phyloP scores from a whole-genome alignment of 2,888 invertebrate genomes.

The Rhingia rostrata region DNA sequence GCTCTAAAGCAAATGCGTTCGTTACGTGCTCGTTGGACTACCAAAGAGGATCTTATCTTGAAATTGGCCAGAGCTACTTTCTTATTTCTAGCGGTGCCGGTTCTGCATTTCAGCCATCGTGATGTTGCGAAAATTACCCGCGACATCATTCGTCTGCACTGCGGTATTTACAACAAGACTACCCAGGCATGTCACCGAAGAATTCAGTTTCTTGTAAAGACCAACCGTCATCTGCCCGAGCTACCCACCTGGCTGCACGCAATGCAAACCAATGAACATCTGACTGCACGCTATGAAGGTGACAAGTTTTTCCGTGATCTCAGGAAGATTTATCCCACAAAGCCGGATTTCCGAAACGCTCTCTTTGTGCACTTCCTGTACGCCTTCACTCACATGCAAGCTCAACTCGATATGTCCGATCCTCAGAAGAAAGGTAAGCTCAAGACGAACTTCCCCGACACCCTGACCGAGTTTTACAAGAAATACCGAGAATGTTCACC shows the following conservation, averaged over 20 bases:
- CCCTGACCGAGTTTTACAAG: conserved; percentile 79
- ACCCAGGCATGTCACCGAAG: conserved; percentile 87
- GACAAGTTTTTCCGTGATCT: conserved; percentile 81
- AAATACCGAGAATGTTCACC: conserved; percentile 76
- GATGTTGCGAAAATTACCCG: conserved; percentile 83
- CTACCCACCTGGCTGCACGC: conserved; percentile 86
- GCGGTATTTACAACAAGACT: conserved; percentile 86
- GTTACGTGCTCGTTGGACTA: conserved; percentile 86
- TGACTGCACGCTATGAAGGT: conserved; percentile 82
- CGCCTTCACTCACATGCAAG: conserved; percentile 24
- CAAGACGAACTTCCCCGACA: conserved; percentile 79
- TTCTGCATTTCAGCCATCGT: conserved; percentile 79
- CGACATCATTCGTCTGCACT: conserved; percentile 84
- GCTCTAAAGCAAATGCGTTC: conserved; percentile 86
- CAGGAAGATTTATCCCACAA: conserved; percentile 78
- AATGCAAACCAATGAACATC: conserved; percentile 85
- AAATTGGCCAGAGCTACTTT: conserved; percentile 87
- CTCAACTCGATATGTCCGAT: conserved; percentile 11
- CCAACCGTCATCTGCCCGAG: conserved; percentile 85
- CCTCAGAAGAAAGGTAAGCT: conserved; percentile 17
- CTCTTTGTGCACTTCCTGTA: conserved; percentile 80
- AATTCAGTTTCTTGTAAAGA: conserved; percentile 86
- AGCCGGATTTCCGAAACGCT: conserved; percentile 78
- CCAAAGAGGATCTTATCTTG: conserved; percentile 88
- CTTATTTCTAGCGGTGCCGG: conserved; percentile 83